These are phyloP conservation scores for Danio tinwini DNA, from an alignment of 2,797 vertebrate species.

Conservation along the genomic window DNA sequence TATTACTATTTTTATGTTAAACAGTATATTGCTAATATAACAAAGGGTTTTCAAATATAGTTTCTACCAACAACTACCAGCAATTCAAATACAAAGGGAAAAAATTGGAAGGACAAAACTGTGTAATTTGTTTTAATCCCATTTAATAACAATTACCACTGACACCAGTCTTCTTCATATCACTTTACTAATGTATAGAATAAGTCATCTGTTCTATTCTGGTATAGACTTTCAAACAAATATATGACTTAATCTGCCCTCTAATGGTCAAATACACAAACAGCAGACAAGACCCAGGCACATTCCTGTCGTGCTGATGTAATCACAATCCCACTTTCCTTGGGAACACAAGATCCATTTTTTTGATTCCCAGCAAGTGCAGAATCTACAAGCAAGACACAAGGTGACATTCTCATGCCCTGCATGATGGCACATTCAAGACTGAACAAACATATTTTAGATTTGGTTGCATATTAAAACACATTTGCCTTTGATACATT, in stretches of 20 bases:
- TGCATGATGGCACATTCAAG: constrained; percentile 34
- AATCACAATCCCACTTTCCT: constrained; percentile 26
- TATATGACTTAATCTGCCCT: constrained; percentile 63
- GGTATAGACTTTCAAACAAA: constrained; percentile 6
- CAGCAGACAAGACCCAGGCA: constrained; percentile 1
- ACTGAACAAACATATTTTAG: constrained; percentile 38
- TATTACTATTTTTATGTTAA: too few species aligned
- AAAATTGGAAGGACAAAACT: neutral
- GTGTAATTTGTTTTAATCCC: neutral
- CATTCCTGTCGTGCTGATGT: constrained; percentile 37
- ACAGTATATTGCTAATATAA: too few species aligned
- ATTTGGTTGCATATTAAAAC: neutral
- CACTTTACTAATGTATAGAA: neutral
- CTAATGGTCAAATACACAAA: constrained; percentile 62
- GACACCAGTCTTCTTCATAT: neutral
- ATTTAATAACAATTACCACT: too few species aligned
- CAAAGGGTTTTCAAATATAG: neutral
- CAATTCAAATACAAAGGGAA: neutral
- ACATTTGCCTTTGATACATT: neutral
- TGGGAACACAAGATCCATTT: constrained; percentile 26
- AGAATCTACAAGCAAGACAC: constrained; percentile 26
- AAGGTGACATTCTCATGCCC: constrained; percentile 53
- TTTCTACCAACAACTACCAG: neutral
- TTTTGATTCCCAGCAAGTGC: neutral
- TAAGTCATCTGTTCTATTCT: neutral